phyloP scores from a whole-genome alignment of 2,797 vertebrate species.

The Fistularia commersonii region DNA sequence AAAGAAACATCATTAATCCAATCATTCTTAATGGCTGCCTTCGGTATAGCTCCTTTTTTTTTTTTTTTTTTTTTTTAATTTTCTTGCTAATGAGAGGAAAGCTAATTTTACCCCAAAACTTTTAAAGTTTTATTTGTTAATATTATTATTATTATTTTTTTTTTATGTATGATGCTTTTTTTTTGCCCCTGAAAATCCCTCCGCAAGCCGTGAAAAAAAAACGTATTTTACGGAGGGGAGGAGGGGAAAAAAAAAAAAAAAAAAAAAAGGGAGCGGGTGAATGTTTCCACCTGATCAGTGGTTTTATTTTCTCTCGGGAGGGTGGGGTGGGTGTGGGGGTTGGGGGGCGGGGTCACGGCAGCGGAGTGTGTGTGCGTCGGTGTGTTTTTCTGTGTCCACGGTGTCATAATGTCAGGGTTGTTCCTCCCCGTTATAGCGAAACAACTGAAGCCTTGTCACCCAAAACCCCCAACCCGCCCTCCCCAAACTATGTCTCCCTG shows the following conservation, averaged over 20 bases:
- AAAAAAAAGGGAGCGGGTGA: too few species aligned
- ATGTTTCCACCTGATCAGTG: too few species aligned
- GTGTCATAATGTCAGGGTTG: slow-evolving; percentile 66
- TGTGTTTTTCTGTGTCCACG: slow-evolving; percentile 43
- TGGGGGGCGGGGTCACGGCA: slow-evolving; percentile 26
- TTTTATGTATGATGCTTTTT: too few species aligned
- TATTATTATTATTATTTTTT: too few species aligned
- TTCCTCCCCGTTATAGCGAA: slow-evolving; percentile 54
- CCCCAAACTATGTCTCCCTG: slow-evolving; percentile 34
- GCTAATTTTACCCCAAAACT: slow-evolving; percentile 1
- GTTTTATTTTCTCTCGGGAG: too few species aligned
- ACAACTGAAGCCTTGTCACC: slow-evolving; percentile 71
- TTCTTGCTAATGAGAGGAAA: too few species aligned
- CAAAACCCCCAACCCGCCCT: too few species aligned
- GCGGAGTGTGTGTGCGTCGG: slow-evolving; percentile 15
- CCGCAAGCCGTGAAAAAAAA: too few species aligned
- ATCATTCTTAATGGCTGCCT: slow-evolving; percentile 29
- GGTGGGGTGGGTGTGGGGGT: background rate
- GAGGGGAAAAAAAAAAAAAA: too few species aligned
- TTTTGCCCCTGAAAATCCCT: too few species aligned
- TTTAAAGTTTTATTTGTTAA: too few species aligned
- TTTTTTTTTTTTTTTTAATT: background rate
- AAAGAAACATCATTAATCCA: slow-evolving; percentile 56
- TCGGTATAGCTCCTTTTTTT: slow-evolving; percentile 3
- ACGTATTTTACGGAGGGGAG: too few species aligned